Base-by-base conservation (phyloP, 2,888 invertebrate genomes). In the Drosophila heteroneura region DNA sequence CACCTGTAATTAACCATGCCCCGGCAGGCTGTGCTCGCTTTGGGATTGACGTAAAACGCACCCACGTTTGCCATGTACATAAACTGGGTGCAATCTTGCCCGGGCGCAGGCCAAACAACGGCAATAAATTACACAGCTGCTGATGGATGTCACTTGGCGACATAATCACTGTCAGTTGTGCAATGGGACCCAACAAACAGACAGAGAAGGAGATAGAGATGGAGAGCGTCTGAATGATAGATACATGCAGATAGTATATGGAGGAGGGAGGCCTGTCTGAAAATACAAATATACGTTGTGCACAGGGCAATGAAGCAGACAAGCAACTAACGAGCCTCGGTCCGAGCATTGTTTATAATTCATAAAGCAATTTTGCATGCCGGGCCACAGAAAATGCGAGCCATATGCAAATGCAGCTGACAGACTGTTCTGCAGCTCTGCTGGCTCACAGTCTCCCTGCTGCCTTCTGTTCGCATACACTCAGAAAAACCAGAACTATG, bases 71-170 rank as follows among this genome's bases (percentile, higher is more conserved):
- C 52, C 73, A 62, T 73, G 68, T 66, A 81, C 68, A 82, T 47
- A 81, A 70, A 61, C 73, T 69, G 81, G 53, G 52, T 70, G 83
- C 75, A 84, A 82, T 82, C 85, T 82, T 74, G 61, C 19, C 65
- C 64, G 54, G 60, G 57, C 68, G 54, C 71, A 60, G 75, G 47
- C 73, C 62, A 52, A 70, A 62, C 72, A 73, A 65, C 58, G 69
- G 78, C 77, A 85, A 83, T 76, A 83, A 83, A 83, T 83, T 85
- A 81, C 81, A 67, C 76, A 83, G 75, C 81, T 78, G 85, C 85
- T 85, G 83, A 83, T 83, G 79, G 83, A 85, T 85, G 83, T 83
- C 83, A 85, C 81, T 85, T 83, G 83, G 85, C 81, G 76, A 83
- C 83, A 85, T 83, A 85, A 85, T 83, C 83, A 83, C 83, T 85